A percentile compares a stretch with the other conserved stretches of the same genome.
These are phyloP conservation scores for Drosophila sp. DNA, from an alignment of 1,140 invertebrate species.

Conservation along the genomic window DNA sequence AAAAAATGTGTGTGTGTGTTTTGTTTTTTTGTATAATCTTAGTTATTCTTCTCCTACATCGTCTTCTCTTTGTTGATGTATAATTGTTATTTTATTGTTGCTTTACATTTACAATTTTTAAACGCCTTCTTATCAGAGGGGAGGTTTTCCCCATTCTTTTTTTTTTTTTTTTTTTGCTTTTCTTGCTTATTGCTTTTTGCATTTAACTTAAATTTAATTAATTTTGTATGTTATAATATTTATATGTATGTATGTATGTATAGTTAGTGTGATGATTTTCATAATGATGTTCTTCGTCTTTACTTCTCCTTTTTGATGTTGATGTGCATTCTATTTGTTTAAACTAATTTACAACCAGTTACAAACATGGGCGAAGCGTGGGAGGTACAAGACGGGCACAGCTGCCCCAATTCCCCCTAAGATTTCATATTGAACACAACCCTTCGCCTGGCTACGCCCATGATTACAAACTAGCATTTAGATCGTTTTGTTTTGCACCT, in stretches of 20 bases:
- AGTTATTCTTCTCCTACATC: constrained; percentile 32
- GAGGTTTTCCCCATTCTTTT: constrained; percentile 26
- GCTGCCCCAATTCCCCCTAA: too few species aligned
- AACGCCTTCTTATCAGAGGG: constrained; percentile 29
- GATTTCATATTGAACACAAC: too few species aligned
- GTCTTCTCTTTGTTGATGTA: constrained; percentile 3
- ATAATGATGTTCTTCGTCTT: neutral
- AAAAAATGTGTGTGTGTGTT: constrained; percentile 54
- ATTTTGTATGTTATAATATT: constrained; percentile 45
- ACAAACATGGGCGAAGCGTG: constrained; percentile 53
- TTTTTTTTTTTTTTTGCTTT: constrained; percentile 41
- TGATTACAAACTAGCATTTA: constrained; percentile 63
- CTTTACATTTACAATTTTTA: constrained; percentile 49
- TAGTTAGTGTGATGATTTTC: constrained; percentile 42
- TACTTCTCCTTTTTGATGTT: constrained; percentile 17
- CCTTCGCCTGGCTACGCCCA: too few species aligned
- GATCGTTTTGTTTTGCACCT: too few species aligned
- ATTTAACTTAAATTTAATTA: constrained; percentile 69
- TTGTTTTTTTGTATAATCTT: constrained; percentile 52
- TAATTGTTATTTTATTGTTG: constrained; percentile 26
- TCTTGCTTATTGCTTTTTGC: constrained; percentile 75
- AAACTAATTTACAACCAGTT: constrained; percentile 76
- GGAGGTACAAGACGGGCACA: too few species aligned
- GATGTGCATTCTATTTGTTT: constrained; percentile 45
- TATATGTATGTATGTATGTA: constrained; percentile 4